Base-by-base conservation (phyloP, 2,888 invertebrate genomes). In the Ceriagrion tenellum region DNA sequence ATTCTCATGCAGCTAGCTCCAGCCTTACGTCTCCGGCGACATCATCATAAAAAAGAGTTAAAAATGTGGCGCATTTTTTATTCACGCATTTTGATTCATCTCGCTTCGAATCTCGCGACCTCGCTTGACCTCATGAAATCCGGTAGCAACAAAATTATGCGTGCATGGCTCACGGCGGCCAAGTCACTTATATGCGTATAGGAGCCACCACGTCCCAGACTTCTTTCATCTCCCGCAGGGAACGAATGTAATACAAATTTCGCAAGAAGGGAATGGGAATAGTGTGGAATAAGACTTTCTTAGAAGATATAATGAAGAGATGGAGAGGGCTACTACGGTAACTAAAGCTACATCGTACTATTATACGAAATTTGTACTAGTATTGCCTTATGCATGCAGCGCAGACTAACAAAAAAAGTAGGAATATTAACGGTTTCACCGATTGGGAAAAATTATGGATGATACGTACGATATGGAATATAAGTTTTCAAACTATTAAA, bases 51-150 rank as follows among this genome's bases (percentile, higher is more conserved):
- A 16, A 81, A 81, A 81, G 69, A 23, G 12, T 26, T 2, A 69
- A 8, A 69, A 3, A 8, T 69, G 26, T 10, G 8, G 74, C 93
- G 69, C 47, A 55, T 89, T 89, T 89, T 89, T 55, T n/a, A 10
- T 23, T 63, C 63, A 40, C 69, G 69, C n/a, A 69, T 93, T 93
- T 93, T 69, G 93, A 93, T 93, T 93, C 93, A 93, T 93, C 93
- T 93, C 93, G n/a, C 69, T 93, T 47, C 69, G 47, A 93, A 74
- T 93, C 93, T 93, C 47, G 40, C 35, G 93, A 93, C 69, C 93
- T 47, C 69, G 47, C 13, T 47, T 93, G 93, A 93, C 93, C 93
- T 74, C 69, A 47, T 26, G 16, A 81, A 93, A 93, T 93, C 93
- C 93, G 69, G 93, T 93, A 93, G 93, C 93, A 23, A 40, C 91